phyloP scores from a whole-genome alignment of 2,113 vertebrate genomes.

The Crotalus horridus region DNA sequence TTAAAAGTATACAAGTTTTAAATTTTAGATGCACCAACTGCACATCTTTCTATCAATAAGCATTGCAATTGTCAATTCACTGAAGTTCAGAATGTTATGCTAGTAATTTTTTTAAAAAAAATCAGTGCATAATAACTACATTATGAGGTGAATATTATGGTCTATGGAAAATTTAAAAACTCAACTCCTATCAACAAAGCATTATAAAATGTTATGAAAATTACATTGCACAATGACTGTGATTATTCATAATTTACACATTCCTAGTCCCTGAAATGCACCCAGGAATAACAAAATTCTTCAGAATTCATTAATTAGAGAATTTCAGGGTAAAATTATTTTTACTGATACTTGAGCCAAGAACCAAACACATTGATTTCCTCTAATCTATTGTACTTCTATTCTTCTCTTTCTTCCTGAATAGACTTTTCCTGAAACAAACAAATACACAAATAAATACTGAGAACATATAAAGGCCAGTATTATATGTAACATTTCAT shows the following conservation, averaged over 20 bases:
- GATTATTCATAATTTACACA: not conserved
- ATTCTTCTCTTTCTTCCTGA: not conserved
- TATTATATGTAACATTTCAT: not conserved
- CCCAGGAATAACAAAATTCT: not conserved
- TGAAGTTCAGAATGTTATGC: not conserved
- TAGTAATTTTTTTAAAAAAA: not conserved
- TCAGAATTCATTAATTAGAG: not conserved
- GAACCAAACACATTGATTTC: not conserved
- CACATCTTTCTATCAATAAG: not conserved
- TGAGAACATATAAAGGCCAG: not conserved
- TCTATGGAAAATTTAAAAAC: not conserved
- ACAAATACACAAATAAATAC: not conserved
- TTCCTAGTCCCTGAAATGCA: not conserved
- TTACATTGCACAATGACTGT: not conserved
- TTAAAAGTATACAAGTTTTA: not conserved
- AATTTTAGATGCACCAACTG: not conserved
- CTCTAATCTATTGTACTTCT: not conserved
- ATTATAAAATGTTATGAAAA: not conserved
- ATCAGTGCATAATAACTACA: not conserved
- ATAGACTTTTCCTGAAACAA: not conserved
- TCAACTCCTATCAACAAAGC: not conserved
- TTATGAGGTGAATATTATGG: not conserved
- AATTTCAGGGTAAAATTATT: not conserved
- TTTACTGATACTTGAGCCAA: not conserved
- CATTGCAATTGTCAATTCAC: not conserved